phyloP scores from a whole-genome alignment of 2,888 invertebrate species.

The Luperina testacea region DNA sequence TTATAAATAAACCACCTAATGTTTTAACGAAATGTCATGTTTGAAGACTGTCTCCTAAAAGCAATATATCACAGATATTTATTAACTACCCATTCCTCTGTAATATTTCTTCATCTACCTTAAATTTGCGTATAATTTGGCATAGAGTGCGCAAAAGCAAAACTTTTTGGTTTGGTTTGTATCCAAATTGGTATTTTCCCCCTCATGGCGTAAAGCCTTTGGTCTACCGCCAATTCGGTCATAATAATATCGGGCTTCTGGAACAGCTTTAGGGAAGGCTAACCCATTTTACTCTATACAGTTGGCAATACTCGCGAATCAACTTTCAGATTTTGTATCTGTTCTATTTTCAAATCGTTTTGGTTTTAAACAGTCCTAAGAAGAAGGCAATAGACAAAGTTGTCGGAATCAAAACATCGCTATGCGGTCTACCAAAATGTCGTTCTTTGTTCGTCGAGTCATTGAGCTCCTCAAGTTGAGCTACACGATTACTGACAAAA shows the following conservation, averaged over 20 bases:
- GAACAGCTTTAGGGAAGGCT: conserved; percentile 14
- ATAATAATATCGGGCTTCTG: conserved; percentile 20
- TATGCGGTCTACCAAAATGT: too few relatives aligned
- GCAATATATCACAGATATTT: background rate
- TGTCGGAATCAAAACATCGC: background rate
- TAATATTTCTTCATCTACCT: conserved; percentile 11
- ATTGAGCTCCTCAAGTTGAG: too few relatives aligned
- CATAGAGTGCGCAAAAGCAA: background rate
- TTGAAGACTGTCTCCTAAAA: background rate
- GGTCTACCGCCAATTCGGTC: conserved; percentile 45
- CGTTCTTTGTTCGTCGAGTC: too few relatives aligned
- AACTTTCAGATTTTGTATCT: background rate
- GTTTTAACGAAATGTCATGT: conserved; percentile 15
- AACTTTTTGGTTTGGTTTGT: conserved; percentile 30
- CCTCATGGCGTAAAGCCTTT: conserved; percentile 40
- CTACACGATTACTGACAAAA: too few relatives aligned
- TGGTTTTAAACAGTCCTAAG: background rate
- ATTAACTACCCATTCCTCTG: conserved; percentile 12
- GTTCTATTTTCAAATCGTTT: background rate
- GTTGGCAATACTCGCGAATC: conserved; percentile 1
- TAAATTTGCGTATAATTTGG: conserved; percentile 26
- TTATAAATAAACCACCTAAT: background rate
- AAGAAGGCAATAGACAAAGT: background rate
- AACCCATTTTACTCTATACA: background rate
- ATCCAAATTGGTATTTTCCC: conserved; percentile 49